phyloP scores from a whole-genome alignment of 2,888 invertebrate genomes.

The Mycogona germanica region DNA sequence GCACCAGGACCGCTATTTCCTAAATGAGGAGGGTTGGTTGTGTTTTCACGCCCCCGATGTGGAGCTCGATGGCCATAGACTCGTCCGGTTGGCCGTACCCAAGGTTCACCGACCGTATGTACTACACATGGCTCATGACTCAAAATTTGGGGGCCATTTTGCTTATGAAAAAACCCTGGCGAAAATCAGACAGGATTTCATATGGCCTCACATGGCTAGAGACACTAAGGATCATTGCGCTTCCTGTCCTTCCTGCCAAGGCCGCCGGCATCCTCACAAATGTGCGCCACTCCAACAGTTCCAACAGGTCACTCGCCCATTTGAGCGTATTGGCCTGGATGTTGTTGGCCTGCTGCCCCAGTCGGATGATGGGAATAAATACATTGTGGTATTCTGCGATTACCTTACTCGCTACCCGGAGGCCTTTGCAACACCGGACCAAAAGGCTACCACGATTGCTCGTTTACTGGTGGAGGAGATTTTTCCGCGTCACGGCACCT shows the following conservation, averaged over 20 bases:
- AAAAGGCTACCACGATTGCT: neutral
- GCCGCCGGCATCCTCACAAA: neutral
- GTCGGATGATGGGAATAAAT: neutral
- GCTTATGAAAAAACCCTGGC: neutral
- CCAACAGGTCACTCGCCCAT: neutral
- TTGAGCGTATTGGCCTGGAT: neutral
- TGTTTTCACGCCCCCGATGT: too few species aligned
- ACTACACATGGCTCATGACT: neutral
- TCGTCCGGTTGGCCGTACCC: neutral
- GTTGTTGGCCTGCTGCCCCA: neutral
- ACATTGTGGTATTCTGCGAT: neutral
- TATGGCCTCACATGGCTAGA: neutral
- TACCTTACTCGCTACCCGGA: neutral
- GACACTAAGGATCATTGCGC: neutral
- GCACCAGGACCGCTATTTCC: too few species aligned
- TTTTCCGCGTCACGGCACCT: neutral
- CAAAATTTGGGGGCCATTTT: neutral
- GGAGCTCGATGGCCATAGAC: too few species aligned
- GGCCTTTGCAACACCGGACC: neutral
- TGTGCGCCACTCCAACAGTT: neutral
- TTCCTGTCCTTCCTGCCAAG: conserved; percentile 3
- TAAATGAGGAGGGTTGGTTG: too few species aligned
- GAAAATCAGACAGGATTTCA: neutral
- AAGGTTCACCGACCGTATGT: neutral
- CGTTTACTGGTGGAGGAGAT: neutral